Percentiles rank a stretch among this genome's conserved stretches.
Evolutionary conservation across 2,888 invertebrate species (phyloP).

Genomic region (Amiota communis): DNA sequence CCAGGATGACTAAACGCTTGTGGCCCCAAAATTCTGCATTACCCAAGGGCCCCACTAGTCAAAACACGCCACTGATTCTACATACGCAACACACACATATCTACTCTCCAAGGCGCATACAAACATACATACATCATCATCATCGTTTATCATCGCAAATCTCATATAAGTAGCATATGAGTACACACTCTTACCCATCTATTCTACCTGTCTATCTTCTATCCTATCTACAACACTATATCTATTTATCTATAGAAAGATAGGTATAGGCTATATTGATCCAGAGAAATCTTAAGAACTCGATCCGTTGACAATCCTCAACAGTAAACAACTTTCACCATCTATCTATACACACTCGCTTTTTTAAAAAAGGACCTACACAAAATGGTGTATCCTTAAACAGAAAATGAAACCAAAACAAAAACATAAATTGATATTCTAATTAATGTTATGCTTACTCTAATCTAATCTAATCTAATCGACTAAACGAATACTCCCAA

Average conservation of each 20-base stretch:
- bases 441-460: constrained; percentile 14
- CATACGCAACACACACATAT: no score
- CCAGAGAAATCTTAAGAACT: background rate
- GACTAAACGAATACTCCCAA: constrained; percentile 11
- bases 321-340: background rate
- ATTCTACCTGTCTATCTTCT: background rate
- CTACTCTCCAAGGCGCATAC: background rate
- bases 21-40: no score
- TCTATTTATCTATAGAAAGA: background rate
- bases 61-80: no score
- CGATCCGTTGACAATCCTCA: constrained; percentile 9
- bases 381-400: background rate
- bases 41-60: no score
- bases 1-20: no score
- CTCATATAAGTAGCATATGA: background rate
- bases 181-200: background rate
- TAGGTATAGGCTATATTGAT: no score
- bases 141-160: background rate
- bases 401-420: background rate
- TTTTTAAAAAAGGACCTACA: no score
- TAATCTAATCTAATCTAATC: background rate
- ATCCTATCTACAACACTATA: no score
- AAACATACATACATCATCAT: constrained; percentile 26
- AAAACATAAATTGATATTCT: background rate
- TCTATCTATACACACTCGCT: no score